These are phyloP conservation scores for Apis cerana DNA, from an alignment of 1,140 invertebrate genomes.

Conservation along the genomic window DNA sequence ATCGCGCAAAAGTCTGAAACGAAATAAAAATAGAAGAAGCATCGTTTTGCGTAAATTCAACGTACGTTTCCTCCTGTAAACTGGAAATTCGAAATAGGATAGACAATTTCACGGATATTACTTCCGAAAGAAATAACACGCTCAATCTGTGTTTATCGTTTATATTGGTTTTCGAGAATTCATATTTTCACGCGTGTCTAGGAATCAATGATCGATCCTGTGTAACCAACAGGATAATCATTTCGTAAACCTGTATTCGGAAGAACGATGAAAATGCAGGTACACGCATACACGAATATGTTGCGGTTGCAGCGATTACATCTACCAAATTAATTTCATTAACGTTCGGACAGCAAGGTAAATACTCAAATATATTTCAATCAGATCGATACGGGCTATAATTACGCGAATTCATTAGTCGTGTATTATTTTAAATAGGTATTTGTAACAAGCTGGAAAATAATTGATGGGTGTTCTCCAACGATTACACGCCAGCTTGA, in stretches of 20 bases:
- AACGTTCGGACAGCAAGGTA: constrained; percentile 32
- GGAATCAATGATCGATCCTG: not conserved
- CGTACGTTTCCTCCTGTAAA: not conserved
- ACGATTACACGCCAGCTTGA: constrained; percentile 15
- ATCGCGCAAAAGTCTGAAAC: not conserved
- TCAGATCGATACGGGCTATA: constrained; percentile 9
- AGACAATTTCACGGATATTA: not conserved
- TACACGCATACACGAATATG: not conserved
- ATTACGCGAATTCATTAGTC: constrained; percentile 41
- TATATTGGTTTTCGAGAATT: no score
- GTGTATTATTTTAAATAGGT: constrained; percentile 33
- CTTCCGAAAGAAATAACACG: not conserved
- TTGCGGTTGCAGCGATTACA: constrained; percentile 18
- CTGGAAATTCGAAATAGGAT: not conserved
- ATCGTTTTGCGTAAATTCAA: not conserved
- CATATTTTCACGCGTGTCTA: not conserved
- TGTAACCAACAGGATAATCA: not conserved
- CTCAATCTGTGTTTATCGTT: no score
- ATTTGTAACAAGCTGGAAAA: constrained; percentile 33
- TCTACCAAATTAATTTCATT: constrained; percentile 44
- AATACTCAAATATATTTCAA: constrained; percentile 43
- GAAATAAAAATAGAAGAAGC: not conserved
- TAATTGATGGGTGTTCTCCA: constrained; percentile 37
- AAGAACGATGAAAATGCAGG: constrained; percentile 16
- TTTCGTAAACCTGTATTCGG: not conserved